Conservation (phyloP, 1,140 invertebrate species). For the Leptonema lineaticorne region DNA sequence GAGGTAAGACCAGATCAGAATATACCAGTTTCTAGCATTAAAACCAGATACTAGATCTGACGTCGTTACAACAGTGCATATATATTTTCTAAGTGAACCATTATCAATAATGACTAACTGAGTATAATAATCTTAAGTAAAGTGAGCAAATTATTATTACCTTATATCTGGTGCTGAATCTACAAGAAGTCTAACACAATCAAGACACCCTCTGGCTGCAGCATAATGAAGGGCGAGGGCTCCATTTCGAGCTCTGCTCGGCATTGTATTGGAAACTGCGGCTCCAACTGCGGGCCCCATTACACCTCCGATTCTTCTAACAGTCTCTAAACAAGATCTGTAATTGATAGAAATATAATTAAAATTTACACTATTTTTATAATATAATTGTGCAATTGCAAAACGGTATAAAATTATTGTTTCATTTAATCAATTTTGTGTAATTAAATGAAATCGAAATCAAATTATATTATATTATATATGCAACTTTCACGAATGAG, state of each 20-base stretch:
- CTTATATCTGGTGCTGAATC: slow-evolving; percentile 74
- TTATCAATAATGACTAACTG: too few relatives aligned
- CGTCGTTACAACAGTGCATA: not conserved
- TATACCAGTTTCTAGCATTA: not conserved
- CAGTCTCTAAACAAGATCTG: slow-evolving; percentile 25
- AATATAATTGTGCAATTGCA: not conserved
- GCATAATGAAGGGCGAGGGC: slow-evolving; percentile 84
- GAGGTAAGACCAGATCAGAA: not conserved
- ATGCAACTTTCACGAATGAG: too few relatives aligned
- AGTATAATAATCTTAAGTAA: too few relatives aligned
- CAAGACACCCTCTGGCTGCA: slow-evolving; percentile 77
- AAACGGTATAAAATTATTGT: not conserved
- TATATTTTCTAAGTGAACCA: too few relatives aligned
- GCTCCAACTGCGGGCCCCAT: slow-evolving; percentile 20
- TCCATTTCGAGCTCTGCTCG: slow-evolving; percentile 53
- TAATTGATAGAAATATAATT: slow-evolving; percentile 12
- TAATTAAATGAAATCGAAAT: too few relatives aligned
- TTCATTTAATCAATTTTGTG: not conserved
- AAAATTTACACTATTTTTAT: slow-evolving; percentile 1
- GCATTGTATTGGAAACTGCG: slow-evolving; percentile 31
- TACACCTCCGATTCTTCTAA: slow-evolving; percentile 33
- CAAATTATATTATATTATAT: too few relatives aligned
- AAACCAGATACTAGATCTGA: not conserved
- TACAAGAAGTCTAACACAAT: slow-evolving; percentile 78
- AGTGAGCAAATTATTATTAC: slow-evolving; percentile 61